A percentile compares a stretch with the other conserved stretches of the same genome.
Conservation (phyloP, 2,113 vertebrate genomes). For the Puffinus mauretanicus region DNA sequence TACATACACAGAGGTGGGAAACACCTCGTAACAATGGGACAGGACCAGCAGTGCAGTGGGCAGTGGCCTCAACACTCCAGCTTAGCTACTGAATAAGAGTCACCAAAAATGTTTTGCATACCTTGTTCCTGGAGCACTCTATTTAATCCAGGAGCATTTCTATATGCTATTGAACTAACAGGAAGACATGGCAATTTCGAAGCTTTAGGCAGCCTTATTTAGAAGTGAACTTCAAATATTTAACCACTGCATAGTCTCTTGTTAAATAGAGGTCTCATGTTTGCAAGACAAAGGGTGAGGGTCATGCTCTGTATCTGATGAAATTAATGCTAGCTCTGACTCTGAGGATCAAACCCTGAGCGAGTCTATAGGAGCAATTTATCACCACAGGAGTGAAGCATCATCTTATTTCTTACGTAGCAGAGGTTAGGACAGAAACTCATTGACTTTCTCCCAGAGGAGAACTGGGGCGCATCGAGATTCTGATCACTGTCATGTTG, state of each 20-base stretch:
- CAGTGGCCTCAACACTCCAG: neutral
- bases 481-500: conserved; percentile 14
- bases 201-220: neutral
- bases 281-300: neutral
- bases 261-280: neutral
- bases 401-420: neutral
- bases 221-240: neutral
- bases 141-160: neutral
- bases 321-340: neutral
- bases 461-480: neutral
- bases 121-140: neutral
- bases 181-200: neutral
- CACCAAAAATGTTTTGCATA: neutral
- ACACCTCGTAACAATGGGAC: neutral
- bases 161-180: neutral
- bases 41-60: too few relatives aligned
- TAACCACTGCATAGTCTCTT: neutral
- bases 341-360: neutral
- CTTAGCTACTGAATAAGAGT: neutral
- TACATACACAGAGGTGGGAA: accelerated
- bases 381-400: neutral
- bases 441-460: conserved; percentile 7
- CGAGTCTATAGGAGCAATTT: neutral
- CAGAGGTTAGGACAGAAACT: conserved; percentile 1
- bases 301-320: neutral